Base-by-base conservation (phyloP, 2,113 vertebrate species). In the Loxodonta africana region DNA sequence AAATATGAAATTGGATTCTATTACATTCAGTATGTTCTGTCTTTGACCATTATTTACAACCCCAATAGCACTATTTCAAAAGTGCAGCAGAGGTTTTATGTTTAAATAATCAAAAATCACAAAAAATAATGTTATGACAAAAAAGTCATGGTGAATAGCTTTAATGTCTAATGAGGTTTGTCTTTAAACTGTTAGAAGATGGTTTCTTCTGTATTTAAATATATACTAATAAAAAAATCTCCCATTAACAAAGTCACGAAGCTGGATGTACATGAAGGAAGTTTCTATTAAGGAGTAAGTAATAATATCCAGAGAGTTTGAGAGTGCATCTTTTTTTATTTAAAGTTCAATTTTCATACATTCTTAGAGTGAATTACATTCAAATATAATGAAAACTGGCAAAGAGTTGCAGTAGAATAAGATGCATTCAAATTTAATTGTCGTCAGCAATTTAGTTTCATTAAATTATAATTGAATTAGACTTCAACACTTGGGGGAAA, bases 351-450 rank as follows among this genome's bases (percentile, higher is more conserved):
- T 93, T 83, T 82, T 73, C 77, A 57, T 89, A 46, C 60, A 81
- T 67, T 71, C 37, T 14, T 85, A 73, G 6, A 80, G 17, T 88
- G 41, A 84, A 4, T 17, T 44, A 2, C 8, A 17, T 10, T 48
- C 33, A 33, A 1, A 78, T 90, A 30, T 91, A 96, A 92, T 94
- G 93, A 83, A 97, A 92, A 95, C 69, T 95, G 87, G 18, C 60
- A 97, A 96, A 41, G 83, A 90, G 85, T 57, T 74, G 44, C 63
- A 60, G 26, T 78, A 94, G 73, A 71, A 91, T 93, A 90, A 97
- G 98, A 98, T 97, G 0, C 9, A 80, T 23, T 76, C 81, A 93
- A 95, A 97, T 97, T 98, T 91, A 28, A 86, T 98, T 98, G 91
- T 97, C 81, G 97, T 93, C 88, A 89, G 87, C 97, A 97, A 98